Evolutionary conservation across 2,113 vertebrate genomes (phyloP), one percentile per base, ranked within the genome.

Genomic region (Melanocharis versteri): DNA sequence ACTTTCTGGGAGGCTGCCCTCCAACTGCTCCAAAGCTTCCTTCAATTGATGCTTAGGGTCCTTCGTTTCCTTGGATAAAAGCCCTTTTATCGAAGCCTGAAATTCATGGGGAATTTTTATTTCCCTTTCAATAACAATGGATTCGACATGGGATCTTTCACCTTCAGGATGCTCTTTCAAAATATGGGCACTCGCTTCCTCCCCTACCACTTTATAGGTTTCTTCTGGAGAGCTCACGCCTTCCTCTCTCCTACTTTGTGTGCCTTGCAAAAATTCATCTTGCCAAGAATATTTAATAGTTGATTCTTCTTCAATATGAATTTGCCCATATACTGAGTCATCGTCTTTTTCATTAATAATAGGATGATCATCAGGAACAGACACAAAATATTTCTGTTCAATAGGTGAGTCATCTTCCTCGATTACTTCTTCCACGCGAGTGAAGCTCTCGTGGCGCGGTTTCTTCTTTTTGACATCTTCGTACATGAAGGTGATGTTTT

Each of bases 361-460:
- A 10, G 98, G 94, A 80, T 98, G 97, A n/a, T 99, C 99, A 73
- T 99, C 99, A 7, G 99, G 99, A 61, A 98, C 98, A 14, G 99
- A 99, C 69, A 99, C 99, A 87, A 99, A 99, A 87, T 99, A 99
- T 61, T 99, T 98, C 35, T 98, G 98, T 93, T 99, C 99, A 61
- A 97, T 96, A 95, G 98, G 87, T 33, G 97, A 94, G 92, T 98
- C 98, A 12, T 97, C 97, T 33, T 96, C 98, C 68, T 97, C 98
- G 0, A n/a, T 97, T 80, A 98, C 94, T 92, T 98, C 98, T 91
- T 98, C 98, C 54, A 98, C 97, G 0, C 3, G 96, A 70, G 97
- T 91, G 37, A 90, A 39, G 15, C 39, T 71, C 70, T 93, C 96
- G 2, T 23, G 94, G 39, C 94, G 94, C 19, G 85, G 94, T 42